Conservation (phyloP, 1,140 invertebrate species). For the Philotrypesis tridentata region DNA sequence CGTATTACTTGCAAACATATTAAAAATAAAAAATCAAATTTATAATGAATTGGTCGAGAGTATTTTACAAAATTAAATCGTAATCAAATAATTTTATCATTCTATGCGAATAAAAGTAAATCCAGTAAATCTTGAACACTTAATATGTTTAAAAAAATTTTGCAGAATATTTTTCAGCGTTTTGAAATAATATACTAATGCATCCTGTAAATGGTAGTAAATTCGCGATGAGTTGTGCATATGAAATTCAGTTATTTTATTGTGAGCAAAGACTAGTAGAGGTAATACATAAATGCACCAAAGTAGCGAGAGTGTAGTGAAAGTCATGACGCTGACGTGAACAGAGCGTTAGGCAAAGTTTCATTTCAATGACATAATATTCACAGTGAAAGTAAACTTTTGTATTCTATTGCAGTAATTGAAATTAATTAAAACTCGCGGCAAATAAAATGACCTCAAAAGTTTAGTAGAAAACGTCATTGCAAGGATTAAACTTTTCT, state of each 20-base stretch:
- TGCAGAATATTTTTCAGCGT: too few relatives aligned
- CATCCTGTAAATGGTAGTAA: too few relatives aligned
- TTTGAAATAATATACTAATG: too few relatives aligned
- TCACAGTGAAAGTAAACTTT: background rate
- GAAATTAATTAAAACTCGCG: background rate
- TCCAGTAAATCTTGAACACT: too few relatives aligned
- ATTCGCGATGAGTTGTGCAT: too few relatives aligned
- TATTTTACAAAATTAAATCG: too few relatives aligned
- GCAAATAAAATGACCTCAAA: background rate
- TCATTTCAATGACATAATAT: background rate
- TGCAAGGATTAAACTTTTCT: background rate
- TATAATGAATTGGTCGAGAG: too few relatives aligned
- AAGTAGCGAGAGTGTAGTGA: background rate
- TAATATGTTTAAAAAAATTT: too few relatives aligned
- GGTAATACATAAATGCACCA: background rate
- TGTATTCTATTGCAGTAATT: background rate
- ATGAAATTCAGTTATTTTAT: background rate
- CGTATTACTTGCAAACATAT: too few relatives aligned
- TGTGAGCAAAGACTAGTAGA: background rate
- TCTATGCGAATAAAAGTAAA: too few relatives aligned
- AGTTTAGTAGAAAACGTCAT: background rate
- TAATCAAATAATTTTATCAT: too few relatives aligned
- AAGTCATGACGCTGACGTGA: background rate
- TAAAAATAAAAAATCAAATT: too few relatives aligned
- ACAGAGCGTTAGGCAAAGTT: background rate